These are phyloP conservation scores for Sigmodon hispidus DNA, from an alignment of 2,113 vertebrate species.

Conservation along the genomic window DNA sequence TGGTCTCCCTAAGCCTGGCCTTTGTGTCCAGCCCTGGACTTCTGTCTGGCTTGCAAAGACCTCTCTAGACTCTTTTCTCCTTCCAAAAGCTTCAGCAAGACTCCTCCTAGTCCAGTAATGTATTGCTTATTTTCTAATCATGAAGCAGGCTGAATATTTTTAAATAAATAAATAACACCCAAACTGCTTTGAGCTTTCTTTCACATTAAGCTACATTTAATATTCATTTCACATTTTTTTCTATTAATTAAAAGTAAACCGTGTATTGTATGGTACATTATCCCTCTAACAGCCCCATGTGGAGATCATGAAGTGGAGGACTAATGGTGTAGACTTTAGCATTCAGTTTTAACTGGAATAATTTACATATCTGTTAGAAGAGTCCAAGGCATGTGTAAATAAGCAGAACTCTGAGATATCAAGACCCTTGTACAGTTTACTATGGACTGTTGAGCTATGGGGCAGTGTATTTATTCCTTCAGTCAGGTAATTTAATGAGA, in stretches of 20 bases:
- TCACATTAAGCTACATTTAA: constrained; percentile 98
- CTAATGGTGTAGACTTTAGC: constrained; percentile 99
- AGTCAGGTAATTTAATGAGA: constrained; percentile 98
- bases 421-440: constrained; percentile 87
- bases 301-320: constrained; percentile 99
- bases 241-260: constrained; percentile 99
- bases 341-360: constrained; percentile 96
- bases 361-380: constrained; percentile 97
- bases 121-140: constrained; percentile 82
- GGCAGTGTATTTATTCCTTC: constrained; percentile 90
- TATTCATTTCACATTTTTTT: constrained; percentile 97
- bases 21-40: not conserved
- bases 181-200: constrained; percentile 89
- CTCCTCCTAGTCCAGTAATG: constrained; percentile 13
- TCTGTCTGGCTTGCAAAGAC: not conserved
- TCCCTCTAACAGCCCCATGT: constrained; percentile 99
- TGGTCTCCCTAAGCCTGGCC: fast-evolving
- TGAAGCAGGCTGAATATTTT: constrained; percentile 84
- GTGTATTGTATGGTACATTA: constrained; percentile 99
- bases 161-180: constrained; percentile 82
- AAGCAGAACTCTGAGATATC: constrained; percentile 93
- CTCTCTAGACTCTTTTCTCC: constrained; percentile 62
- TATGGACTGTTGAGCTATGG: constrained; percentile 86
- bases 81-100: constrained; percentile 40
- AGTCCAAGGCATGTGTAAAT: constrained; percentile 96